These are phyloP conservation scores for Augochlora pura DNA, from an alignment of 1,140 invertebrate species.

Conservation along the genomic window DNA sequence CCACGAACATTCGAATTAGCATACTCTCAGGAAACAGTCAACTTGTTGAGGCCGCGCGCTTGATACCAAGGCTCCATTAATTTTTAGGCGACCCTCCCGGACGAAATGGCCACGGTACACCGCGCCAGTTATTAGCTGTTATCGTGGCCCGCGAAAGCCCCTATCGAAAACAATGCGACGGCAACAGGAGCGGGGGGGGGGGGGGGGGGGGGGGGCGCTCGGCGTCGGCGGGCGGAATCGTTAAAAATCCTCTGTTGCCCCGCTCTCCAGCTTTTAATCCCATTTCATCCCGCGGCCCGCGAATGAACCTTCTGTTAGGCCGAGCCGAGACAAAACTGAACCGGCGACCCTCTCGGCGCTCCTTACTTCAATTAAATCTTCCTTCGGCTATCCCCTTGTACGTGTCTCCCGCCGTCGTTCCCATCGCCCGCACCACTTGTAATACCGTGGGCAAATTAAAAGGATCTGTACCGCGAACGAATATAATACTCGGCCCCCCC, in stretches of 20 bases:
- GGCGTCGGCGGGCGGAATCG: no score
- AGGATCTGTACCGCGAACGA: not conserved
- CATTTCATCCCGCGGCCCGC: slow-evolving; percentile 15
- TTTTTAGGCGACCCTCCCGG: not conserved
- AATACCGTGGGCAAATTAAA: slow-evolving; percentile 6
- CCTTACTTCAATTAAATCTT: slow-evolving; percentile 38
- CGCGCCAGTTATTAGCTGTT: slow-evolving; percentile 27
- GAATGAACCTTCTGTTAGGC: slow-evolving; percentile 9
- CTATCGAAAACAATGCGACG: not conserved
- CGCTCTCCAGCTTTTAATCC: slow-evolving; percentile 32
- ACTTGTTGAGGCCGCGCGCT: no score
- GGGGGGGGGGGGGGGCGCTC: not conserved
- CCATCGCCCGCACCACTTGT: slow-evolving; percentile 19
- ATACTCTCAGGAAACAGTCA: no score
- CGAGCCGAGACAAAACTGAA: not conserved
- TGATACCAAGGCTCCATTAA: no score
- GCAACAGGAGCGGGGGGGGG: not conserved
- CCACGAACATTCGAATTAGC: no score
- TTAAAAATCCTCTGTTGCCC: slow-evolving; percentile 19
- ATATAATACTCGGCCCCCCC: not conserved
- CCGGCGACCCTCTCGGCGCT: not conserved
- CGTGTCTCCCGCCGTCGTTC: not conserved
- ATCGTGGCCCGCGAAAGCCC: not conserved
- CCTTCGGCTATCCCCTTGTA: not conserved
- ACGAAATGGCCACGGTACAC: slow-evolving; percentile 10